These are phyloP conservation scores for Bos indicus DNA, from an alignment of 2,113 vertebrate genomes.

Conservation along the genomic window DNA sequence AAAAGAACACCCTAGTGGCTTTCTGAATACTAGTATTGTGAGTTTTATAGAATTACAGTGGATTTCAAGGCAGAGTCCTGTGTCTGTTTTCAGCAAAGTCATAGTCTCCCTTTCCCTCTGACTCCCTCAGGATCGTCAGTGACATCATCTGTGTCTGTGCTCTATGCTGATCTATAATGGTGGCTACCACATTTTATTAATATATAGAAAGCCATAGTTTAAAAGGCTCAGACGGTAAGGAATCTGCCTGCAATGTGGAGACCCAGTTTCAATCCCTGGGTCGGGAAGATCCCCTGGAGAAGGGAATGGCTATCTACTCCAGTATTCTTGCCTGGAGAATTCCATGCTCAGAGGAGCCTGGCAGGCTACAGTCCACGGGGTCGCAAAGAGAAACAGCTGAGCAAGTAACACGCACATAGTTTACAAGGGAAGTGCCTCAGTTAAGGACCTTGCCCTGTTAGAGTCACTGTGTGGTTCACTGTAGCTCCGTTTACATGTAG, in stretches of 20 bases:
- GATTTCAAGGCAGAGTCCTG: not conserved
- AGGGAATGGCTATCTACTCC: not conserved
- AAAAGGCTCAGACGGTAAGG: not conserved
- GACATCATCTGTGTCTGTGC: not conserved
- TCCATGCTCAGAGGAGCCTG: not conserved
- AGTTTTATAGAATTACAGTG: too few relatives aligned
- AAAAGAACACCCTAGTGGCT: not conserved
- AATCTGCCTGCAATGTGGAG: not conserved
- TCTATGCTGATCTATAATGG: not conserved
- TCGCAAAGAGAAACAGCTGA: not conserved
- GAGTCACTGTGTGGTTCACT: not conserved
- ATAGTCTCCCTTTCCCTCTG: not conserved
- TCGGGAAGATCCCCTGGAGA: not conserved
- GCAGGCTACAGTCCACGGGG: not conserved
- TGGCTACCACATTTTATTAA: not conserved
- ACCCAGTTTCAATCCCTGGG: not conserved
- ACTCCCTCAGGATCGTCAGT: not conserved
- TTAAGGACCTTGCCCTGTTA: not conserved
- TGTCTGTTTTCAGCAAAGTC: not conserved
- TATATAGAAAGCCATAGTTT: not conserved
- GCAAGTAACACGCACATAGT: not conserved
- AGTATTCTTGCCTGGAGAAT: not conserved
- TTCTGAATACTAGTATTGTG: not conserved
- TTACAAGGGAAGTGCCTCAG: not conserved
- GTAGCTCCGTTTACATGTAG: accelerated